Evolutionary conservation across 2,888 invertebrate genomes (phyloP), one percentile per base, ranked within the genome.

Genomic region (Encarsia formosa): DNA sequence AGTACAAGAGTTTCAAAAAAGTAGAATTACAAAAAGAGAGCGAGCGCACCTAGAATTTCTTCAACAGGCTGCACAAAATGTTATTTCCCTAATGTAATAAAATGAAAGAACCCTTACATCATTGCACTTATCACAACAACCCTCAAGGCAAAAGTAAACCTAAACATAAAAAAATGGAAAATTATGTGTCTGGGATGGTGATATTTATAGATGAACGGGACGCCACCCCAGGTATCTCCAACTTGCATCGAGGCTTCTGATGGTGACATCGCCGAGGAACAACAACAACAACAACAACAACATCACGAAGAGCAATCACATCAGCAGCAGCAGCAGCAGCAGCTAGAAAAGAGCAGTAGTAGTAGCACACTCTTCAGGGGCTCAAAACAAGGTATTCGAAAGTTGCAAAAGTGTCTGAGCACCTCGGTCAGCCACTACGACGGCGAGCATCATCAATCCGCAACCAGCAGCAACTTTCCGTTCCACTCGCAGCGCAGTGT

Each of bases 361-460:
- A 34, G 44, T 16, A 52, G 45, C 29, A 49, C 52, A 29, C 41
- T 56, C n/a, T 57, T 57, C 38, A 59, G 59, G 52, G 57, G 53
- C 76, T 88, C 91, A 79, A 90, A 90, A 78, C 93, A 93, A 90
- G 93, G 92, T 89, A 91, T 89, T 83, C 86, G 87, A 81, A 87
- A 87, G 82, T 87, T 89, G 79, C 88, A 88, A 84, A 89, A 89
- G 85, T 89, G 89, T 84, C 86, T 88, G 79, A 88, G 88, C 78
- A 73, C 73, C 35, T 87, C 89, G 75, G 87, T 88, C 79, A 87
- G 86, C 78, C 87, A 87, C 83, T 62, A 62, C 58, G 62, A 62
- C 31, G 29, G 43, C 8, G 22, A 29, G 13, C 18, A 18, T 81
- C 78, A 79, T 76, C 77, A 79, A 77, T 78, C 70, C 69, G 71